Percentiles rank a stretch among this genome's conserved stretches.
Conservation (phyloP, 2,113 vertebrate species). For the Actinemys pallida region DNA sequence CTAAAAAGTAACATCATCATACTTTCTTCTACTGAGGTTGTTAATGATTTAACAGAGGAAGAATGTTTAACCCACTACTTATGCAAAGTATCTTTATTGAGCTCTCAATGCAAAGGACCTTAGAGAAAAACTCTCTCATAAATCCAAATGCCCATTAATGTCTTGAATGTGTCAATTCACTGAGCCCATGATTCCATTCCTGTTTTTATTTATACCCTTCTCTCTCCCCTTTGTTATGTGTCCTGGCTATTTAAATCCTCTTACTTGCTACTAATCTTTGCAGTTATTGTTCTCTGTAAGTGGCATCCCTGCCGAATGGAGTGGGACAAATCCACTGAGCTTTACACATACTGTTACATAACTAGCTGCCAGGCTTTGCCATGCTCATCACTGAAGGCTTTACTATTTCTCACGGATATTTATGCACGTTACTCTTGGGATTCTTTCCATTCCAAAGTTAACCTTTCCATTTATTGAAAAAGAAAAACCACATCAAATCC, state of each 20-base stretch:
- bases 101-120: neutral
- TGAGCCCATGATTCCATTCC: neutral
- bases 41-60: neutral
- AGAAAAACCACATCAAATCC: fast-evolving
- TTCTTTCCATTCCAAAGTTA: neutral
- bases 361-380: neutral
- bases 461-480: neutral
- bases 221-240: neutral
- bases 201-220: neutral
- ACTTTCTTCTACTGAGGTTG: neutral
- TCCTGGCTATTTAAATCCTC: neutral
- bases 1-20: neutral
- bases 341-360: fast-evolving
- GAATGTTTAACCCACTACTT: neutral
- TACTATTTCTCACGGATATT: neutral
- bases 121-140: neutral
- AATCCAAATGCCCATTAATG: neutral
- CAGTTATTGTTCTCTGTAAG: neutral
- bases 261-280: neutral
- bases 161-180: neutral
- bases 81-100: neutral
- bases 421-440: neutral
- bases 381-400: neutral
- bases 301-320: neutral
- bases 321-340: neutral